Percentiles rank a stretch among this genome's conserved stretches.
Evolutionary conservation across 1,140 invertebrate species (phyloP).

Genomic region (Anastrepha ludens): DNA sequence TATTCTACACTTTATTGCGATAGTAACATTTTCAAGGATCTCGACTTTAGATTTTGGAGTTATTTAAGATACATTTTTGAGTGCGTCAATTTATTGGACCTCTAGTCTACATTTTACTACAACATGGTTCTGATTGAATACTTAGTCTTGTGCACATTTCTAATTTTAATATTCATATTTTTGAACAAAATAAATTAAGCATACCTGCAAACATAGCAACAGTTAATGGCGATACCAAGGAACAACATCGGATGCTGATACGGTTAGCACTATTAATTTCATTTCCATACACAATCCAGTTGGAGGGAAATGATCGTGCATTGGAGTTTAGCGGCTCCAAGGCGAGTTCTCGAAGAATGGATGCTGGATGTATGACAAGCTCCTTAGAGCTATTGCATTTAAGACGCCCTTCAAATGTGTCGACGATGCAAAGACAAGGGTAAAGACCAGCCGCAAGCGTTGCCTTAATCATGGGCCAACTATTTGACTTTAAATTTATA

Average conservation of each 20-base stretch:
- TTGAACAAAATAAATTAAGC: neutral
- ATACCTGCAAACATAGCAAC: constrained; percentile 81
- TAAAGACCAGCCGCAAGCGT: constrained; percentile 90
- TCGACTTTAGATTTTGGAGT: too few species aligned
- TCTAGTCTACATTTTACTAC: too few species aligned
- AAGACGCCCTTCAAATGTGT: constrained; percentile 59
- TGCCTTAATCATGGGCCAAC: constrained; percentile 94
- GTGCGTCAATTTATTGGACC: too few species aligned
- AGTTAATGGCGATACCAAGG: constrained; percentile 85
- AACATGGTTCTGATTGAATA: too few species aligned
- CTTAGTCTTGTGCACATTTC: too few species aligned
- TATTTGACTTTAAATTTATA: constrained; percentile 89
- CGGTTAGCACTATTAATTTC: constrained; percentile 81
- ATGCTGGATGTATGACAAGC: constrained; percentile 75
- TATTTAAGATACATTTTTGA: too few species aligned
- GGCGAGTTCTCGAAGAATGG: constrained; percentile 77
- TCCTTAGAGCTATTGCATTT: constrained; percentile 58
- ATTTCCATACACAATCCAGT: constrained; percentile 92
- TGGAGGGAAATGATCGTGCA: constrained; percentile 78
- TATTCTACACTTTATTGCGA: too few species aligned
- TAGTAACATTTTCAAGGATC: too few species aligned
- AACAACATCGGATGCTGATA: constrained; percentile 84
- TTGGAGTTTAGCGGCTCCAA: constrained; percentile 69
- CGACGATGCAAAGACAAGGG: constrained; percentile 86
- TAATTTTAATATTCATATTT: too few species aligned